These are phyloP conservation scores for Chaetophractus vellerosus DNA, from an alignment of 2,797 vertebrate genomes.

Conservation along the genomic window DNA sequence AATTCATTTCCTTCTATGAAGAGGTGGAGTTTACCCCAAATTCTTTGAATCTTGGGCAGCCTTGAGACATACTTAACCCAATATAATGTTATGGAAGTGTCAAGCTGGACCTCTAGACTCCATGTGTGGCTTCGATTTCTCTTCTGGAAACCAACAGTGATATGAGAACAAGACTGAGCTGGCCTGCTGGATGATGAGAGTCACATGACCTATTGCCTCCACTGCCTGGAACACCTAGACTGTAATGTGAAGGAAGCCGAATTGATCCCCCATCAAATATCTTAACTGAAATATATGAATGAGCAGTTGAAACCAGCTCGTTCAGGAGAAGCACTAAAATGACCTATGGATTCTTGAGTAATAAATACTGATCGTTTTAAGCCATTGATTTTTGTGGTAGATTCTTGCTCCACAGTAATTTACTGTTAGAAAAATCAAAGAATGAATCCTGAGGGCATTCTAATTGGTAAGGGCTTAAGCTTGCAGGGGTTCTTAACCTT, in stretches of 20 bases:
- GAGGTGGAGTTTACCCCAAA: neutral
- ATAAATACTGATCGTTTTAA: neutral
- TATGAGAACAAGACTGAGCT: neutral
- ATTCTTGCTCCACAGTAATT: neutral
- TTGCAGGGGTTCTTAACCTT: too few relatives aligned
- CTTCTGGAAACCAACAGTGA: neutral
- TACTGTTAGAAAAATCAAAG: neutral
- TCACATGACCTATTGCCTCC: neutral
- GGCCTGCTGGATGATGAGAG: neutral
- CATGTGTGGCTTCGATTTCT: neutral
- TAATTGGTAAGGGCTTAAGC: neutral
- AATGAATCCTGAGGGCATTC: neutral
- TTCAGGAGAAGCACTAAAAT: neutral
- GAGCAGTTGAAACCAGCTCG: neutral
- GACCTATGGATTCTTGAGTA: too few relatives aligned
- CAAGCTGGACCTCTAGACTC: neutral
- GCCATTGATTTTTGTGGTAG: neutral
- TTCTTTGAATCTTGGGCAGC: neutral
- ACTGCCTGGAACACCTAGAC: too few relatives aligned
- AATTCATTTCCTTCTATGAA: neutral
- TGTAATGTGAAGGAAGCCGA: neutral
- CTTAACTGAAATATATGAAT: neutral
- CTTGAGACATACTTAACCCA: neutral
- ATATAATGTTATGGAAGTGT: neutral
- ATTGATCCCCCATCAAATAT: fast-evolving